Evolutionary conservation across 53 echinoderm and acorn worm genomes (phyloP), one percentile per base, ranked within the genome.

Genomic region (Stichopus horrens): DNA sequence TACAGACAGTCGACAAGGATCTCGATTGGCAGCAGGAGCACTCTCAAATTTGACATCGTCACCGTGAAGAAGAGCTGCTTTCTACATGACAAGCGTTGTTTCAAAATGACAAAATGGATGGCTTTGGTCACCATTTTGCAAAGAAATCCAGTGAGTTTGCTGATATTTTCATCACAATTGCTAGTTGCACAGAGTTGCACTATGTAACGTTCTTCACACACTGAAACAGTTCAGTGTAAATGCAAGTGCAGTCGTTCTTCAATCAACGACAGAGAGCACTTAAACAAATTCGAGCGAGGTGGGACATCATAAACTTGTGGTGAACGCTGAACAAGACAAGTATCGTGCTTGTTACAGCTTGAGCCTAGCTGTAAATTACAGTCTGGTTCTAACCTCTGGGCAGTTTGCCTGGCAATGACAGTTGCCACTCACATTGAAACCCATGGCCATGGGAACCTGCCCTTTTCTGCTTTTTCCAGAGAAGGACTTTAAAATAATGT

Each of bases 51-150:
- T 71, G 71, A n/a, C 71, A 71, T 71, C 71, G 19, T 71, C 71
- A 18, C 19, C 71, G 71, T 71, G 14, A 71, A 71, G 71, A 71
- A 71, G 71, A 71, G n/a, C 71, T 71, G 71, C 71, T 71, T 71
- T 71, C 71, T 71, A 71, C 57, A 81, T 81, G 81, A 56, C 8
- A 21, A 21, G 21, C 22, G 56, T 53, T 81, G 81, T 81, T 58
- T n/a, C 81, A 81, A 81, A 81, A 81, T 81, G 81, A 81, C 85
- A 85, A 85, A 59, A 85, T 85, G 85, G 85, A 85, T 85, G 85
- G 85, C 85, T 85, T 67, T 20, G 85, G 85, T 85, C 85, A 85
- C 65, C 85, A 85, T 85, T 85, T 65, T 68, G 71, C 85, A 67
- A 85, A 65, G 68, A 85, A 85, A 85, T 81, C 85, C n/a, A 85